These are phyloP conservation scores for Euschistus heros DNA, from an alignment of 1,140 invertebrate species.

Conservation along the genomic window DNA sequence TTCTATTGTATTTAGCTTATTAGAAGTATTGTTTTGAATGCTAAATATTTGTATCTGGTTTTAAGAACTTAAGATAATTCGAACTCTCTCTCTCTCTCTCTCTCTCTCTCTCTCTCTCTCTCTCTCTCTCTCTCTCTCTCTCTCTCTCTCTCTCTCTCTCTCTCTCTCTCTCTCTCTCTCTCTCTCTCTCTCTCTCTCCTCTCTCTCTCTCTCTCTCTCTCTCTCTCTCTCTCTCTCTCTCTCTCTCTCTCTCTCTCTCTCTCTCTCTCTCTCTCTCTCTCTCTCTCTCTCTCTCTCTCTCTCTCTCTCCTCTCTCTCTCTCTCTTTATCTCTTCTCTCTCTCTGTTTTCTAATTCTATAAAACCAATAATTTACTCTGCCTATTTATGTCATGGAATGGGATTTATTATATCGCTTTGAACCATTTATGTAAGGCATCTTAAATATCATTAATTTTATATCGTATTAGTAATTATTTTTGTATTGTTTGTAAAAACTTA, in stretches of 20 bases:
- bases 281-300: conserved; percentile 12
- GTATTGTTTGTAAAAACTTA: no score
- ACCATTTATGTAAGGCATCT: no score
- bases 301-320: not conserved
- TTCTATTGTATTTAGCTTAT: no score
- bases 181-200: not conserved
- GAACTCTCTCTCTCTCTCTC: not conserved
- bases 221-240: conserved; percentile 23
- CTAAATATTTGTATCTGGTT: no score
- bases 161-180: not conserved
- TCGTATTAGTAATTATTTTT: no score
- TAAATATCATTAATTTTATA: no score
- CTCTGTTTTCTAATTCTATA: not conserved
- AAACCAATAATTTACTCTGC: no score
- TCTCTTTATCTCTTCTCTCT: not conserved
- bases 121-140: not conserved
- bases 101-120: not conserved
- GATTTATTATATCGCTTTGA: no score
- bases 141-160: not conserved
- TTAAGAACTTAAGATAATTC: no score
- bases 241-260: conserved; percentile 23
- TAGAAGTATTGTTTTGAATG: no score
- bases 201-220: conserved; percentile 21
- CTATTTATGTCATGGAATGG: no score
- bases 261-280: conserved; percentile 23